Conservation (phyloP, 2,797 vertebrate genomes). For the Phyllotis vaccarum region DNA sequence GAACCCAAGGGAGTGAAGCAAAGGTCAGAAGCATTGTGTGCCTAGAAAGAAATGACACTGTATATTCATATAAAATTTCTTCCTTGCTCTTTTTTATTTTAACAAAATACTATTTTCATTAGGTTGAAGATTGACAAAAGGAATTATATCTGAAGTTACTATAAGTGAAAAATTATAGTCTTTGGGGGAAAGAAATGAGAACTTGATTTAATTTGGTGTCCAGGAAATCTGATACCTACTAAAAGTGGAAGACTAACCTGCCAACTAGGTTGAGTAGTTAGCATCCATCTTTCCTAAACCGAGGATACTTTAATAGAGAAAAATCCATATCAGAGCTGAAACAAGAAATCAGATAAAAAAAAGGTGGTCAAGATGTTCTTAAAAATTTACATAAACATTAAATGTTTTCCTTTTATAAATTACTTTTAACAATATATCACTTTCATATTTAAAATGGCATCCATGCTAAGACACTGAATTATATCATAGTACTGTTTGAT, state of each 20-base stretch:
- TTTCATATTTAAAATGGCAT: not conserved
- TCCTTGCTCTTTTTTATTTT: not conserved
- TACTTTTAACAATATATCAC: not conserved
- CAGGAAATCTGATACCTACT: not conserved
- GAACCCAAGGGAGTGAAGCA: not conserved
- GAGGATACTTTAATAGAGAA: not conserved
- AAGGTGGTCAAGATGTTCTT: not conserved
- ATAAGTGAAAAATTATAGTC: not conserved
- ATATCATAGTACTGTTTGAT: not conserved
- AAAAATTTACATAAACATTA: not conserved
- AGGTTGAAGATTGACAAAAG: not conserved
- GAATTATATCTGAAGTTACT: not conserved
- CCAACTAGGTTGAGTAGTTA: rapidly evolving
- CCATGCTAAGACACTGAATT: not conserved
- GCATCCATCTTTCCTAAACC: not conserved
- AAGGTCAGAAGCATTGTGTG: not conserved
- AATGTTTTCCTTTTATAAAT: not conserved
- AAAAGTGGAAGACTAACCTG: not conserved
- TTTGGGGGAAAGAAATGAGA: not conserved
- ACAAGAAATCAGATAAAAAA: not conserved
- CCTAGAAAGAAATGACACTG: not conserved
- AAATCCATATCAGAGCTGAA: not conserved
- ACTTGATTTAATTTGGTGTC: not conserved
- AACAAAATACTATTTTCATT: not conserved
- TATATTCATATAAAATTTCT: not conserved